Base-by-base conservation (phyloP, 1,140 invertebrate genomes). In the Chlorops oryzae region DNA sequence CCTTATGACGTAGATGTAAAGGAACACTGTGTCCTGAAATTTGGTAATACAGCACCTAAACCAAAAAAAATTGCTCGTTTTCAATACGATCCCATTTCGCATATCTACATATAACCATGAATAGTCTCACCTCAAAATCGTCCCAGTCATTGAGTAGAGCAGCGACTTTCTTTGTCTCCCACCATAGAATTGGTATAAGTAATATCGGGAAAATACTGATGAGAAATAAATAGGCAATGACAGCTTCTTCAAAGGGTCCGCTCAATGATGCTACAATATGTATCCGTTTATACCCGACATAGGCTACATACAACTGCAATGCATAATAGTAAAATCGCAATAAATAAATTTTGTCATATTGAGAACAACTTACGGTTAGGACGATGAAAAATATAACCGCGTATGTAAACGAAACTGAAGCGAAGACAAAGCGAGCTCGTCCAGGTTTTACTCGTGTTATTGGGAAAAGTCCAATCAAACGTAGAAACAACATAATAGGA, bases 211-310 rank as follows among this genome's bases (percentile, higher is more conserved):
- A 73, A 23, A 84, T 73, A 61, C 83, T 83, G 0, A 83, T 77
- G 3, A 80, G 78, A 58, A 84, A 84, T 2, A 84, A 63, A 60
- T 84, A 84, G 46, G 80, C 81, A 55, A 84, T 83, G 2, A 83
- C 82, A 2, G 81, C 81, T 64, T 84, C 81, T 59, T 83, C 82
- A 51, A 84, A 84, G 44, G 79, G 77, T 0, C 80, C 81, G 57
- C 81, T 81, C n/a, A 79, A 63, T 0, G 76, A 77, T 23, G 73
- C 63, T 18, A 80, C 70, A 49, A 81, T 77, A 51, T 78, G 75
- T 2, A 82, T 78, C 54, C 78, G 77, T 56, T 81, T 70, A 50
- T 79, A 74, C 39, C 79, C 77, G 9, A 82, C 73, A 58, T 81
- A 83, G 0, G 73, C 63, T 24, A 81, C 72, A 56, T 80, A 82